phyloP scores from a whole-genome alignment of 2,888 invertebrate genomes.

The Euphydryas editha region DNA sequence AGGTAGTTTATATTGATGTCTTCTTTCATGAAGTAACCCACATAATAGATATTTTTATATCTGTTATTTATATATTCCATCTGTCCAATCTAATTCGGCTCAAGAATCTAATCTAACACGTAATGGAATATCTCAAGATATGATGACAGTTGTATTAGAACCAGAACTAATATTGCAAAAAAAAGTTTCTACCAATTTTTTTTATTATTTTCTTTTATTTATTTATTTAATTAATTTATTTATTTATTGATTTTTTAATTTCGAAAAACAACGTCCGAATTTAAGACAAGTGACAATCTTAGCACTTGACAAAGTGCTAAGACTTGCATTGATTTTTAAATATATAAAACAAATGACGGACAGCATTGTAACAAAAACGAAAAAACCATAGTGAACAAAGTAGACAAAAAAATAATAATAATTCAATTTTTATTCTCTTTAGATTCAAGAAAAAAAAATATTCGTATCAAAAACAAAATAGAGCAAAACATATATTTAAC shows the following conservation, averaged over 20 bases:
- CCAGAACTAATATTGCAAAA: not conserved
- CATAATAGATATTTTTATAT: not conserved
- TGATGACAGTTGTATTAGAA: not conserved
- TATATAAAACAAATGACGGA: not conserved
- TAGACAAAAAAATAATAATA: not conserved
- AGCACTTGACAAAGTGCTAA: no score
- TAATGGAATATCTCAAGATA: not conserved
- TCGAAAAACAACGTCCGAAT: no score
- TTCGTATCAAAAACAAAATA: constrained; percentile 11
- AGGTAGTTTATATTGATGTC: not conserved
- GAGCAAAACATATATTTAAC: constrained; percentile 24
- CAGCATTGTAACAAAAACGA: not conserved
- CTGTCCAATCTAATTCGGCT: not conserved
- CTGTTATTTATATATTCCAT: not conserved
- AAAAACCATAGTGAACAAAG: not conserved
- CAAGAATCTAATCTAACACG: not conserved
- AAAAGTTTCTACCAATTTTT: not conserved
- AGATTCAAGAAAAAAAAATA: constrained; percentile 4
- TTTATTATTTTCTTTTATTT: no score
- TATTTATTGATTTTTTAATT: no score
- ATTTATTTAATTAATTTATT: no score
- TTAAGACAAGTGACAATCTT: no score
- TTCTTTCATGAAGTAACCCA: not conserved
- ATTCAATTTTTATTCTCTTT: constrained; percentile 1
- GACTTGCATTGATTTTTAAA: not conserved